phyloP scores from a whole-genome alignment of 2,888 invertebrate species.

The Eupelmus urozonus region DNA sequence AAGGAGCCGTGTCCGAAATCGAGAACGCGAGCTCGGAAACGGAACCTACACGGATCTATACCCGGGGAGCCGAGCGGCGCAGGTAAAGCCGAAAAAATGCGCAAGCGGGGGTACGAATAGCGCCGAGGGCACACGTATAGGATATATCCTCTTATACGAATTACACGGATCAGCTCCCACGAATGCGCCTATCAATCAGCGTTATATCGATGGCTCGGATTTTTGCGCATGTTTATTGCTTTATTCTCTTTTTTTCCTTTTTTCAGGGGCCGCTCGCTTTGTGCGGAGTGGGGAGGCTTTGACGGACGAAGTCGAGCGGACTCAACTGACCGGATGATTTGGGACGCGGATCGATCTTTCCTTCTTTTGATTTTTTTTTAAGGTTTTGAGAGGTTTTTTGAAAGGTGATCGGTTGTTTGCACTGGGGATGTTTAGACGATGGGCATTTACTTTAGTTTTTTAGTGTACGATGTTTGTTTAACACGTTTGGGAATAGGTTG shows the following conservation, averaged over 20 bases:
- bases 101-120: conserved; percentile 23
- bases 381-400: neutral
- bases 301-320: conserved; percentile 44
- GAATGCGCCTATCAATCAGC: conserved; percentile 75
- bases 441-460: neutral
- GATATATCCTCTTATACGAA: conserved; percentile 64
- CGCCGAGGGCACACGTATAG: conserved; percentile 7
- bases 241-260: neutral
- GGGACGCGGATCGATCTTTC: conserved; percentile 52
- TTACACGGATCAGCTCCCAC: conserved; percentile 73
- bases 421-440: neutral
- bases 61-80: neutral
- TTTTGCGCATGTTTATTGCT: conserved; percentile 53
- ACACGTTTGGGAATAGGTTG: neutral
- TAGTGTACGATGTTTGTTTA: too few relatives aligned
- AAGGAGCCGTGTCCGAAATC: neutral
- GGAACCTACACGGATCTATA: neutral
- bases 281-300: conserved; percentile 5
- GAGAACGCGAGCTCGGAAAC: conserved; percentile 18
- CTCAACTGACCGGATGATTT: conserved; percentile 58
- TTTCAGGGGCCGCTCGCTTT: too few relatives aligned
- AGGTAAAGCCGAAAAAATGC: conserved; percentile 22
- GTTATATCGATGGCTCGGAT: too few relatives aligned
- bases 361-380: conserved; percentile 32
- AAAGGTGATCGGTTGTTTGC: neutral